Evolutionary conservation across 1,140 invertebrate species (phyloP).

Genomic region (Bicyclus anynana): DNA sequence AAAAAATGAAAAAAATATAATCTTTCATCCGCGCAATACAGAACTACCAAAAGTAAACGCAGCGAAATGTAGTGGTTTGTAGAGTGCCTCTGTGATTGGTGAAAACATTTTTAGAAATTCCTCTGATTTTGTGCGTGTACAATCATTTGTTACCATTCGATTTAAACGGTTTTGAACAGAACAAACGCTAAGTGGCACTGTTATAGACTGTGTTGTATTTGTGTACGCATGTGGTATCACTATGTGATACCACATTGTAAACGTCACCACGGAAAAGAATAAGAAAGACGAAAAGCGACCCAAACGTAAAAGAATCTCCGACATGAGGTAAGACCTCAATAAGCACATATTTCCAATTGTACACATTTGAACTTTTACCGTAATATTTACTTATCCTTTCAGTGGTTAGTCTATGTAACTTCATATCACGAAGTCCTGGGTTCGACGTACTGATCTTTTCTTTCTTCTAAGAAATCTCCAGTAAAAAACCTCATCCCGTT

Average conservation of each 20-base stretch:
- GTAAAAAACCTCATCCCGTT: no score
- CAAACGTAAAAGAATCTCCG: slow-evolving; percentile 63
- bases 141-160: not conserved
- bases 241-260: slow-evolving; percentile 66
- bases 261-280: slow-evolving; percentile 53
- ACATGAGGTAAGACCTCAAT: slow-evolving; percentile 57
- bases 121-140: not conserved
- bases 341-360: no score
- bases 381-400: no score
- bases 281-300: slow-evolving; percentile 56
- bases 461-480: no score
- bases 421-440: no score
- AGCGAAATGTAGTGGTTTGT: not conserved
- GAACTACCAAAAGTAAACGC: not conserved
- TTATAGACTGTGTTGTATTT: not conserved
- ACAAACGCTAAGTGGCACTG: not conserved
- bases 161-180: not conserved
- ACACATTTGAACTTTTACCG: no score
- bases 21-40: not conserved
- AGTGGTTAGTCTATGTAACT: no score
- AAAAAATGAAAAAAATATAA: not conserved
- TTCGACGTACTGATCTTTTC: no score
- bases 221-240: slow-evolving; percentile 59
- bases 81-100: no score
- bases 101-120: not conserved